phyloP scores from a whole-genome alignment of 2,888 invertebrate genomes.

The Harmothoe impar region DNA sequence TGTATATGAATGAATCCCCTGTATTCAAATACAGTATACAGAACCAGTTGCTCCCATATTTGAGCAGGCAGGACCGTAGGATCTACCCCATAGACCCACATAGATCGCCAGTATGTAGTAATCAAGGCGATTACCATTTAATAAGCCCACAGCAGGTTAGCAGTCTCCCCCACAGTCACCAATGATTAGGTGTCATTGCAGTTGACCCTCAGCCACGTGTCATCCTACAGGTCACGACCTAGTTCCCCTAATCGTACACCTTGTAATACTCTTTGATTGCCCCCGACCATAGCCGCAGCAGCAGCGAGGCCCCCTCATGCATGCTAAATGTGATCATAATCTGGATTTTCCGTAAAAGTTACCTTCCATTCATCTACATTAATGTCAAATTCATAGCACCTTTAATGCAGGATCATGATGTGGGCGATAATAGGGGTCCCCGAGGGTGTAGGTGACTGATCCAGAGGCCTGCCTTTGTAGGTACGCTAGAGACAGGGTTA shows the following conservation, averaged over 20 bases:
- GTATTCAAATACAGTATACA: too few relatives aligned
- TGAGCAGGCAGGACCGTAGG: too few relatives aligned
- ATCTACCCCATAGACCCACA: too few relatives aligned
- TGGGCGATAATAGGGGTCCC: constrained; percentile 22
- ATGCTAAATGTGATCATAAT: constrained; percentile 48
- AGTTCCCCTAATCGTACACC: constrained; percentile 17
- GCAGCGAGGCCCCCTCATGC: neutral
- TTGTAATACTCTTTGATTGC: constrained; percentile 42
- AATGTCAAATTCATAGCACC: constrained; percentile 58
- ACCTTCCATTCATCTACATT: constrained; percentile 50
- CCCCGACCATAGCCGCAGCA: neutral
- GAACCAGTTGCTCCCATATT: too few relatives aligned
- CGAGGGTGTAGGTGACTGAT: neutral
- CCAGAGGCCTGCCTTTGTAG: neutral
- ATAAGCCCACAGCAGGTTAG: neutral
- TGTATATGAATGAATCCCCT: too few relatives aligned
- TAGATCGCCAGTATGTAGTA: neutral
- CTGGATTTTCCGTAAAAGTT: constrained; percentile 37
- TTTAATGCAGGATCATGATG: constrained; percentile 40
- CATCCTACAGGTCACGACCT: neutral
- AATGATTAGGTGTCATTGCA: constrained; percentile 26
- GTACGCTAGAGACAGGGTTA: constrained; percentile 36
- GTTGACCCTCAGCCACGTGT: neutral
- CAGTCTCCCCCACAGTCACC: neutral
- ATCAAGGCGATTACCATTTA: neutral